Evolutionary conservation across 2,888 invertebrate genomes (phyloP).

Genomic region (Campoplex capitator): DNA sequence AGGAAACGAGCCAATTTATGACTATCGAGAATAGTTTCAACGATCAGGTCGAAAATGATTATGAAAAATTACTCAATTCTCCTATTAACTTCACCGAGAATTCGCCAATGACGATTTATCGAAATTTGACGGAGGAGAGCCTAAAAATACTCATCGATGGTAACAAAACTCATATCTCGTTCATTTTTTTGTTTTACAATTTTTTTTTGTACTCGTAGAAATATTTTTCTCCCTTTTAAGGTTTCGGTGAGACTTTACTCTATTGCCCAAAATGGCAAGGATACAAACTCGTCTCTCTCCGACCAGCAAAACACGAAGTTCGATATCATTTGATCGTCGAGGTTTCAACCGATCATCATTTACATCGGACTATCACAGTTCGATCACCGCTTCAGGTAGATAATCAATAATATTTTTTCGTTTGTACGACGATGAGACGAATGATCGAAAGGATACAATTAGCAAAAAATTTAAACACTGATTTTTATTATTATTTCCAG

Average conservation of each 20-base stretch:
- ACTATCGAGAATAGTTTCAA: slow-evolving; percentile 87
- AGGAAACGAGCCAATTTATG: slow-evolving; percentile 85
- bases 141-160: slow-evolving; percentile 88
- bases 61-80: slow-evolving; percentile 72
- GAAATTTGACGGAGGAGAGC: slow-evolving; percentile 88
- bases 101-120: slow-evolving; percentile 87
- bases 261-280: slow-evolving; percentile 88
- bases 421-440: background rate
- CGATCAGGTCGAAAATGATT: slow-evolving; percentile 78
- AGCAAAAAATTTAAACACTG: background rate
- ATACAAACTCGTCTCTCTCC: slow-evolving; percentile 88
- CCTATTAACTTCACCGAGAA: slow-evolving; percentile 85
- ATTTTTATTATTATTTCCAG: slow-evolving; percentile 82
- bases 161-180: slow-evolving; percentile 48
- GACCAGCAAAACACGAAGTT: slow-evolving; percentile 87
- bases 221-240: slow-evolving; percentile 72
- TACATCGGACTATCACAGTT: slow-evolving; percentile 87
- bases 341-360: slow-evolving; percentile 87
- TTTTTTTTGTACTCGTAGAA: background rate
- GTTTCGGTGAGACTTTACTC: slow-evolving; percentile 87
- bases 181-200: background rate
- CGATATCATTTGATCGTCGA: slow-evolving; percentile 90
- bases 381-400: slow-evolving; percentile 91
- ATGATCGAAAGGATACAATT: background rate
- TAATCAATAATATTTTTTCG: background rate